Evolutionary conservation across 2,113 vertebrate species (phyloP), one percentile per base, ranked within the genome.

Genomic region (Balaeniceps rex): DNA sequence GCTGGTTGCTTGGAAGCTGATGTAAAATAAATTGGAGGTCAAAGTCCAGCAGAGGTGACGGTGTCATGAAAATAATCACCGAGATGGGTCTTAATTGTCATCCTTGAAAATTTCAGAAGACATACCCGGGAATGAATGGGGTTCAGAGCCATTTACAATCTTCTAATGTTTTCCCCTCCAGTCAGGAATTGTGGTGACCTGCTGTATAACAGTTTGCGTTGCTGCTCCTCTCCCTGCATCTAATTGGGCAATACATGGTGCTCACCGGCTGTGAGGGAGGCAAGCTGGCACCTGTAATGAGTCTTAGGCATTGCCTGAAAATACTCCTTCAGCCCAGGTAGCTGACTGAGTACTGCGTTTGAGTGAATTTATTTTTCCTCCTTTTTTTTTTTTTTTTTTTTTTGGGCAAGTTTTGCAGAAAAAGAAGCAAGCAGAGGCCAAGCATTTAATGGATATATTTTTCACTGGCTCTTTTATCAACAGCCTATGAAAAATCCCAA

Each of bases 381-480:
- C 3, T 23, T 25, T 1, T 31, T 34, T 3, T 12, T 40, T 17
- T 18, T n/a, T 36, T 64, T 70, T 40, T 19, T 24, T 18, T 46
- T 11, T 12, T 31, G 4, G n/a, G 40, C 18, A 46, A 74, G 51
- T 75, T 78, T 82, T 38, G 34, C 47, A 70, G 68, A 57, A 91
- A 92, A 87, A 69, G 70, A 92, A 68, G 46, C 63, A 92, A 88
- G 75, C 55, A 83, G 68, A 93, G 83, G 84, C 58, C 83, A 76
- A 66, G 40, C 68, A 33, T 91, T 91, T 82, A 91, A 81, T 69
- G 77, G 92, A 34, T 79, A 8, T 95, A 94, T 97, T 95, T 97
- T 96, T 97, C 87, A 90, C 70, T 70, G 64, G 42, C 78, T 96
- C 84, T 94, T 93, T 93, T 94, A 91, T 94, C 93, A 94, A 66